These are phyloP conservation scores for Chloropsis cyanopogon DNA, from an alignment of 2,113 vertebrate species.

Conservation along the genomic window DNA sequence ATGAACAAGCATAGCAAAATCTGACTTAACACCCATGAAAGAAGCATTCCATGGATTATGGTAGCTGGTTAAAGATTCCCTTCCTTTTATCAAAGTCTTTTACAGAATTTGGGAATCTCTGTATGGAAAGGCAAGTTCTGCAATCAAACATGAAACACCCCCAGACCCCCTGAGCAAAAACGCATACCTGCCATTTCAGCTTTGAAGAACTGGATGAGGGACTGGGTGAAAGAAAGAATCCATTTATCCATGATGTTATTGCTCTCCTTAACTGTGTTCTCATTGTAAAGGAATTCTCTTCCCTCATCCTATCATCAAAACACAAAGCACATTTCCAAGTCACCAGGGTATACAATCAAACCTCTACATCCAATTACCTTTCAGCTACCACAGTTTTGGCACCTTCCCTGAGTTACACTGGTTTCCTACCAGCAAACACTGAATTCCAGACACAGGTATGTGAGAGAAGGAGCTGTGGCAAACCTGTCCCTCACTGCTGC, in stretches of 20 bases:
- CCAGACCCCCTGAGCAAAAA: neutral
- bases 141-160: neutral
- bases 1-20: neutral
- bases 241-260: conserved; percentile 95
- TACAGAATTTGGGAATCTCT: neutral
- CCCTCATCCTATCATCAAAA: conserved; percentile 81
- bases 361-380: neutral
- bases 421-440: neutral
- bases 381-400: neutral
- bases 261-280: conserved; percentile 81
- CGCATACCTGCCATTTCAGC: conserved; percentile 89
- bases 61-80: neutral
- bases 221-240: conserved; percentile 96
- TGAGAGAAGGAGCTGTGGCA: neutral
- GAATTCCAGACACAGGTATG: neutral
- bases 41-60: neutral
- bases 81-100: neutral
- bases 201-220: conserved; percentile 91
- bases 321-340: conserved; percentile 27
- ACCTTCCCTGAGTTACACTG: neutral
- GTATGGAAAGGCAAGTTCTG: neutral
- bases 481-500: neutral
- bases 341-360: neutral
- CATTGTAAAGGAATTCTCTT: conserved; percentile 87
- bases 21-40: neutral